Evolutionary conservation across 2,888 invertebrate species (phyloP).

Genomic region (Limenitis camilla): DNA sequence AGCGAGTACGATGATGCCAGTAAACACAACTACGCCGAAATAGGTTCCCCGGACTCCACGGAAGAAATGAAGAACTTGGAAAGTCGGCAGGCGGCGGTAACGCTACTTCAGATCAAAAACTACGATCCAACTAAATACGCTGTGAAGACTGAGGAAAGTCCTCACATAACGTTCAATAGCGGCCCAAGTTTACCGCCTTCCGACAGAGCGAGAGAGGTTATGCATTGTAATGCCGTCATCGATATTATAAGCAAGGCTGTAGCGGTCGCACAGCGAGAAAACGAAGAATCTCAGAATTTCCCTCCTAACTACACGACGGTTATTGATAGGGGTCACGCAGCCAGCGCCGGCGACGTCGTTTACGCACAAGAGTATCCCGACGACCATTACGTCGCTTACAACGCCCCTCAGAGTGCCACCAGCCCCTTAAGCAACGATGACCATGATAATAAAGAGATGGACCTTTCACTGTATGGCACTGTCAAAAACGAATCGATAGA

Average conservation of each 20-base stretch:
- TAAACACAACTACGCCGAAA: conserved; percentile 59
- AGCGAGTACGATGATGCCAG: conserved; percentile 47
- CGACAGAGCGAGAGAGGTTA: conserved; percentile 69
- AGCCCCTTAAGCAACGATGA: conserved; percentile 58
- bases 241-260: conserved; percentile 71
- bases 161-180: conserved; percentile 75
- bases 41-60: conserved; percentile 68
- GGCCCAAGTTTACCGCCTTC: conserved; percentile 73
- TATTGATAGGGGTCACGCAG: conserved; percentile 47
- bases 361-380: conserved; percentile 56
- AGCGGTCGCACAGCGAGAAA: conserved; percentile 67
- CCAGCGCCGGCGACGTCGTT: conserved; percentile 33
- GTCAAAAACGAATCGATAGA: conserved; percentile 57
- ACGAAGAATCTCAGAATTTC: conserved; percentile 60
- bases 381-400: conserved; percentile 53
- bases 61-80: conserved; percentile 72
- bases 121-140: conserved; percentile 68
- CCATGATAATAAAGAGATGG: conserved; percentile 66
- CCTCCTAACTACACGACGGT: conserved; percentile 51
- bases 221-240: conserved; percentile 71
- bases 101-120: conserved; percentile 69
- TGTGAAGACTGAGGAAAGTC: conserved; percentile 61
- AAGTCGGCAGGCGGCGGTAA: conserved; percentile 69
- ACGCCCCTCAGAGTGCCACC: conserved; percentile 40
- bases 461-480: conserved; percentile 60